A percentile compares a stretch with the other conserved stretches of the same genome.
These are phyloP conservation scores for Dendrolimus kikuchii DNA, from an alignment of 1,140 invertebrate species.

Conservation along the genomic window DNA sequence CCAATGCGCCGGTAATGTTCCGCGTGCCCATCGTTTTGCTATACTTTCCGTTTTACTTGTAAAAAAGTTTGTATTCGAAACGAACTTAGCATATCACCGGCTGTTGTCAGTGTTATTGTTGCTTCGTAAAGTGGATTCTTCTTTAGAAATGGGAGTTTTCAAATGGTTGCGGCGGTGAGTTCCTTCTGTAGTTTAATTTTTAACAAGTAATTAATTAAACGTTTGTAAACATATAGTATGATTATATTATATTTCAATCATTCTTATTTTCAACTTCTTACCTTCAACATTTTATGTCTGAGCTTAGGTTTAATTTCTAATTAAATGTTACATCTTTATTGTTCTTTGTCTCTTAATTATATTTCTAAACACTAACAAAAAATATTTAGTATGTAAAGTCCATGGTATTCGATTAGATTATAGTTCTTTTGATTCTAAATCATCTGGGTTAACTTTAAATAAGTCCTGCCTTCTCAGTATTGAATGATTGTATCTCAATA, in stretches of 20 bases:
- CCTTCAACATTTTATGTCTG: no score
- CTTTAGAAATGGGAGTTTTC: slow-evolving; percentile 61
- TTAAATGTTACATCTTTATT: no score
- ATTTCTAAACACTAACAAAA: no score
- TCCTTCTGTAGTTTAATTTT: slow-evolving; percentile 13
- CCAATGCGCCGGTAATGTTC: slow-evolving; percentile 62
- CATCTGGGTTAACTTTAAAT: no score
- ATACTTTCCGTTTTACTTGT: slow-evolving; percentile 34
- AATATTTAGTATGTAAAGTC: no score
- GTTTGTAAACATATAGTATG: background rate
- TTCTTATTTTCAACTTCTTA: background rate
- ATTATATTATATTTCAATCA: background rate
- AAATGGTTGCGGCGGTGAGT: slow-evolving; percentile 68
- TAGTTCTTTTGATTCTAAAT: no score
- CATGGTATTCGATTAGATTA: no score
- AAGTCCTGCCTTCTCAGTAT: slow-evolving; percentile 1
- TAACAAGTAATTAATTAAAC: slow-evolving; percentile 6
- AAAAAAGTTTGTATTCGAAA: slow-evolving; percentile 8
- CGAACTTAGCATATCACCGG: no score
- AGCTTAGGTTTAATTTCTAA: no score
- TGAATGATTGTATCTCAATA: slow-evolving; percentile 12
- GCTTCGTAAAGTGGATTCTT: slow-evolving; percentile 43
- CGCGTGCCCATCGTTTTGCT: slow-evolving; percentile 34
- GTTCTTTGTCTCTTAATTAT: no score
- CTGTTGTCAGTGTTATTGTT: no score